phyloP scores from a whole-genome alignment of 2,888 invertebrate species.

The Ochropleura leucogaster region DNA sequence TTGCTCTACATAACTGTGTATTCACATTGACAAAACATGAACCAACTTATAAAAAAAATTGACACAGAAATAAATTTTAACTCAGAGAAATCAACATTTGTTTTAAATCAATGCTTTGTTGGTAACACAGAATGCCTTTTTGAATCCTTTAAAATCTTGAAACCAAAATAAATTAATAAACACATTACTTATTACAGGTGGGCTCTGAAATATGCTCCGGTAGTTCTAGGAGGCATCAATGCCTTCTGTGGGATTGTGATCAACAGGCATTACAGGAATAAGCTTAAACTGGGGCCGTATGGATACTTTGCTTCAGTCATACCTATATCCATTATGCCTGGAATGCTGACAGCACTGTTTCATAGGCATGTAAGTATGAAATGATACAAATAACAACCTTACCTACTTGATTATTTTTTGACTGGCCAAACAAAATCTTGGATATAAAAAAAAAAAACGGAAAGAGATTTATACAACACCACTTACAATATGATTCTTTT shows the following conservation, averaged over 20 bases:
- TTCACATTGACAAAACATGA: background rate
- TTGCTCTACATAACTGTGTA: background rate
- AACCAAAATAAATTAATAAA: background rate
- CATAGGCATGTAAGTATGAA: constrained; percentile 90
- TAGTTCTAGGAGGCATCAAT: constrained; percentile 87
- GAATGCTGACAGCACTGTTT: constrained; percentile 86
- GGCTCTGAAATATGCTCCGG: constrained; percentile 88
- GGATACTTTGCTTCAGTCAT: constrained; percentile 91
- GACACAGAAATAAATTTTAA: background rate
- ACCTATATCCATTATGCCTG: constrained; percentile 91
- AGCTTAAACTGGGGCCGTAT: constrained; percentile 90
- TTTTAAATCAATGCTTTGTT: background rate
- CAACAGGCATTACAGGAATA: constrained; percentile 92
- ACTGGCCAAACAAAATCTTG: too few relatives aligned
- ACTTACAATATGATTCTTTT: too few relatives aligned
- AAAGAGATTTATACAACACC: too few relatives aligned
- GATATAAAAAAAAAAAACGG: too few relatives aligned
- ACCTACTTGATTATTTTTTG: too few relatives aligned
- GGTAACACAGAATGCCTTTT: background rate
- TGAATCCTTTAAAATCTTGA: background rate
- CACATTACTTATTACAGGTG: constrained; percentile 73
- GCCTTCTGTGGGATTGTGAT: constrained; percentile 90
- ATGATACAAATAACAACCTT: background rate
- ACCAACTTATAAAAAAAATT: background rate
- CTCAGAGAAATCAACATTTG: background rate